Evolutionary conservation across 2,113 vertebrate genomes (phyloP).

Genomic region (Lagopus muta): DNA sequence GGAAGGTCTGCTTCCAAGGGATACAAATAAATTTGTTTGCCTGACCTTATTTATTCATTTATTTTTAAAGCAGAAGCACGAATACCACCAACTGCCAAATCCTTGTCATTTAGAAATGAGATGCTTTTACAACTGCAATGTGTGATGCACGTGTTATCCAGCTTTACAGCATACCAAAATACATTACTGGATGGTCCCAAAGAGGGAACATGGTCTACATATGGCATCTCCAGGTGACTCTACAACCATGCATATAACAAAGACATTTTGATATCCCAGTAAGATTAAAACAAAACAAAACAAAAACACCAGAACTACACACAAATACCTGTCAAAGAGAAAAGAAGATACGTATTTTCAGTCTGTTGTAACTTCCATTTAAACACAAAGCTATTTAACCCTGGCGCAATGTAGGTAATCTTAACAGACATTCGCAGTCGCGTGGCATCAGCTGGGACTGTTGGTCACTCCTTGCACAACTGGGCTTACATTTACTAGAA

Average conservation of each 20-base stretch:
- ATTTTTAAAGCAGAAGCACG: neutral
- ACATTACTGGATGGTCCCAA: too few species aligned
- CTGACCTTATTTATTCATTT: too few species aligned
- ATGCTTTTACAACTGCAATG: too few species aligned
- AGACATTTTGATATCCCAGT: too few species aligned
- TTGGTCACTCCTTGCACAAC: neutral
- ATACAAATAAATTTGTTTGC: neutral
- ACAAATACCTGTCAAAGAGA: neutral
- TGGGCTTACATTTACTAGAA: neutral
- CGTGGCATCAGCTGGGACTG: neutral
- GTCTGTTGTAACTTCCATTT: rapidly evolving
- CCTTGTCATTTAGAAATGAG: neutral
- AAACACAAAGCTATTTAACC: neutral
- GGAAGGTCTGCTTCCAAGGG: neutral
- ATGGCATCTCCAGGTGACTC: too few species aligned
- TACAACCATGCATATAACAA: too few species aligned
- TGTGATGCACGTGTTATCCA: too few species aligned
- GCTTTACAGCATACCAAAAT: too few species aligned
- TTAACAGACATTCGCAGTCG: neutral
- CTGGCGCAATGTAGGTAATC: neutral
- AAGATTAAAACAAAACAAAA: too few species aligned
- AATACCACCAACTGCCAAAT: neutral
- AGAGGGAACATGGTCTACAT: too few species aligned
- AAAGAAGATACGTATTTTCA: neutral
- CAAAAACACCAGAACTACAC: neutral